phyloP scores from a whole-genome alignment of 2,888 invertebrate genomes.

The Blastobasis adustella region DNA sequence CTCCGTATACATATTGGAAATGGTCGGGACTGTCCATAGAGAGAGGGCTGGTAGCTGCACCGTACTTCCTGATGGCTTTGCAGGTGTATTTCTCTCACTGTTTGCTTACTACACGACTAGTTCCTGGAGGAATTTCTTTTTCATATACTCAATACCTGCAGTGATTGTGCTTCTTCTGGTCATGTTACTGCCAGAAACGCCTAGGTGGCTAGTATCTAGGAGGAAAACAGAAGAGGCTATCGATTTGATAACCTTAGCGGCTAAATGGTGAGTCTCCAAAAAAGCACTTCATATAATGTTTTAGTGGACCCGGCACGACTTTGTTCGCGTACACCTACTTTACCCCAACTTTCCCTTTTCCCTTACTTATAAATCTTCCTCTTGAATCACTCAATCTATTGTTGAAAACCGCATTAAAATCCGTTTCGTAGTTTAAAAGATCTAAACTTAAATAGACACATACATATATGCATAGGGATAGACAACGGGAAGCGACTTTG shows the following conservation, averaged over 20 bases:
- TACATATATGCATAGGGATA: too few relatives aligned
- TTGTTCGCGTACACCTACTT: too few relatives aligned
- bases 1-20: constrained; percentile 69
- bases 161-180: constrained; percentile 24
- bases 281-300: too few relatives aligned
- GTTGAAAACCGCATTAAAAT: too few relatives aligned
- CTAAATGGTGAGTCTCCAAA: constrained; percentile 34
- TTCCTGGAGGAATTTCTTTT: constrained; percentile 32
- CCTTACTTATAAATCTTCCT: too few relatives aligned
- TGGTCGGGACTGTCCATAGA: constrained; percentile 65
- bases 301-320: too few relatives aligned
- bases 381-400: too few relatives aligned
- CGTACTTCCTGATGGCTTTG: constrained; percentile 30
- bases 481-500: too few relatives aligned
- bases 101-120: constrained; percentile 33
- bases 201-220: constrained; percentile 44
- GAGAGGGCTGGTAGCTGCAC: constrained; percentile 35
- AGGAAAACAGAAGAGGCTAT: constrained; percentile 30
- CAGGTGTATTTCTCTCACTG: constrained; percentile 24
- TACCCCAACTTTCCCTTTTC: too few relatives aligned
- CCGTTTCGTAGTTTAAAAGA: too few relatives aligned
- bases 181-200: constrained; percentile 41
- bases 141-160: constrained; percentile 25
- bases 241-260: constrained; percentile 31
- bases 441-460: too few relatives aligned